Conservation (phyloP, 2,888 invertebrate species). For the Microchrysa polita region DNA sequence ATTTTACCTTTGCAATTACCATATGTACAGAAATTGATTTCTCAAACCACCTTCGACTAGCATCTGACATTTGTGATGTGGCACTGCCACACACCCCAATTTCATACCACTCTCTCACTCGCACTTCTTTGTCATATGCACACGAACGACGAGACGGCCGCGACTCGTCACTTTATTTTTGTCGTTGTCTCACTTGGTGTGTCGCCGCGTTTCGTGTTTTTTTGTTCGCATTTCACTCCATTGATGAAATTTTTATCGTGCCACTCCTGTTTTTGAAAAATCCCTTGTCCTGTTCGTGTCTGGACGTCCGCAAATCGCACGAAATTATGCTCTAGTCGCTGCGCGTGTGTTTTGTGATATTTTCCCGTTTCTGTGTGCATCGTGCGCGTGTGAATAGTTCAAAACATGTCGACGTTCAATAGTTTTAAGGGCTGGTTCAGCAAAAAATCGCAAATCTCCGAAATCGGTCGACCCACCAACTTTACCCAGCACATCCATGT, state of each 20-base stretch:
- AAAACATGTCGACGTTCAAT: conserved; percentile 47
- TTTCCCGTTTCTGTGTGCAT: conserved; percentile 3
- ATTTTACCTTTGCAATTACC: no score
- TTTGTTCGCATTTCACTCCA: conserved; percentile 45
- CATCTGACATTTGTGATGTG: conserved; percentile 20
- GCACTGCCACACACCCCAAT: conserved; percentile 11
- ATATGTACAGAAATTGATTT: no score
- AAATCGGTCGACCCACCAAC: conserved; percentile 84
- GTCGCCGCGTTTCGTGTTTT: no score
- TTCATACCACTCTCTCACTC: conserved; percentile 10
- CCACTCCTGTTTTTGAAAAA: conserved; percentile 50
- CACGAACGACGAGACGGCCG: conserved; percentile 37
- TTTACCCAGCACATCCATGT: conserved; percentile 90
- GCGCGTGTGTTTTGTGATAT: conserved; percentile 28
- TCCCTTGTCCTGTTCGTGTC: conserved; percentile 38
- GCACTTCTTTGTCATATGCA: conserved; percentile 34
- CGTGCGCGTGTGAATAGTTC: conserved; percentile 26
- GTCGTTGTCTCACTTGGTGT: conserved; percentile 44
- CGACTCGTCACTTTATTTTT: conserved; percentile 51
- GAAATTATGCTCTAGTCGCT: conserved; percentile 45
- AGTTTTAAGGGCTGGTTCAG: conserved; percentile 60
- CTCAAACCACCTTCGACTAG: neutral
- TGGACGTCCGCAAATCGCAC: conserved; percentile 17
- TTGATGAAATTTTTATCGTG: conserved; percentile 47
- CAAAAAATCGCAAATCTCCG: conserved; percentile 63